Conservation (phyloP, 2,888 invertebrate genomes). For the Gymnoscelis rufifasciata region DNA sequence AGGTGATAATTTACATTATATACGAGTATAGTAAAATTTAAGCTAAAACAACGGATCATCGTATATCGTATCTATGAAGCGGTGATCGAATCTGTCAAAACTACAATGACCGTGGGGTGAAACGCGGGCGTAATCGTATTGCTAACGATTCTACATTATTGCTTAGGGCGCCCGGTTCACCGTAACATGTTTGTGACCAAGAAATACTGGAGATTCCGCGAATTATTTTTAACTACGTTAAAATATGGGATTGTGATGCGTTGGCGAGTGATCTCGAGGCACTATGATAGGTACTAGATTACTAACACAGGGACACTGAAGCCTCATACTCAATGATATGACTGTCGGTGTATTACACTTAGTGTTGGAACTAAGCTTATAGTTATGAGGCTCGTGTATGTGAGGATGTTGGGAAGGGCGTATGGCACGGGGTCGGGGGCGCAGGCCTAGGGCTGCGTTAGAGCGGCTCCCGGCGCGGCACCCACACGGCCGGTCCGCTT, state of each 20-base stretch:
- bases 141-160: constrained; percentile 20
- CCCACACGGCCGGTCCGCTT: constrained; percentile 97
- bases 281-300: constrained; percentile 44
- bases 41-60: constrained; percentile 49
- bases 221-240: constrained; percentile 24
- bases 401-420: constrained; percentile 1
- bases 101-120: constrained; percentile 29
- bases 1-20: constrained; percentile 54
- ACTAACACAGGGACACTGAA: constrained; percentile 11
- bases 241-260: constrained; percentile 31
- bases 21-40: constrained; percentile 45
- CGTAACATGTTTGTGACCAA: constrained; percentile 21
- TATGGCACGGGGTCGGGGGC: constrained; percentile 51
- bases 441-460: constrained; percentile 76
- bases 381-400: not conserved
- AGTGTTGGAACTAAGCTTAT: not conserved
- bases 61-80: constrained; percentile 48
- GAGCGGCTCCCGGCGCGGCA: constrained; percentile 96
- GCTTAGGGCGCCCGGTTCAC: constrained; percentile 21
- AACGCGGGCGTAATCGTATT: constrained; percentile 14
- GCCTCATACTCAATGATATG: not conserved
- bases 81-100: constrained; percentile 45
- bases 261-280: constrained; percentile 45
- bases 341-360: not conserved
- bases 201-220: constrained; percentile 27